phyloP scores from a whole-genome alignment of 1,140 invertebrate species.

The Ctenoplectra terminalis region DNA sequence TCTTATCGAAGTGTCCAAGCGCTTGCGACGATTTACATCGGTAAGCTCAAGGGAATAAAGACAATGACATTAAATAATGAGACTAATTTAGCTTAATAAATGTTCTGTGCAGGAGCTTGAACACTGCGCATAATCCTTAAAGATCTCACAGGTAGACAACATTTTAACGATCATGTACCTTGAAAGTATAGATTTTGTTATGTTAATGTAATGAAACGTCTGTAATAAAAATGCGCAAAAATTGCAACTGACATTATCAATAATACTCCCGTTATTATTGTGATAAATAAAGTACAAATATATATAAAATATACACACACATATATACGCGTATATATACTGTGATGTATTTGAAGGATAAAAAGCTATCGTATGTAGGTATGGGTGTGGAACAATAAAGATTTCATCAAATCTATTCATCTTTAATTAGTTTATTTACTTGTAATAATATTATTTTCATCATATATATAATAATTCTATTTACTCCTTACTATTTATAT shows the following conservation, averaged over 20 bases:
- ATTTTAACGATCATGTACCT: conserved; percentile 82
- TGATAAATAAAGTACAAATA: conserved; percentile 45
- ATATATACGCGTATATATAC: not conserved
- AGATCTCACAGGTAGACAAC: conserved; percentile 80
- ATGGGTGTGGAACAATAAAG: conserved; percentile 42
- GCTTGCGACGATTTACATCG: conserved; percentile 62
- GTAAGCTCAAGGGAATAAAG: conserved; percentile 48
- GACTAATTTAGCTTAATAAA: conserved; percentile 63
- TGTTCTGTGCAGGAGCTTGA: conserved; percentile 73
- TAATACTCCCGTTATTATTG: conserved; percentile 49
- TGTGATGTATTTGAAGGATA: not conserved
- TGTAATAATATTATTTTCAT: conserved; percentile 82
- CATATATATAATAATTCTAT: conserved; percentile 80
- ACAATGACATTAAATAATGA: conserved; percentile 57
- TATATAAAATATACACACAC: conserved; percentile 1
- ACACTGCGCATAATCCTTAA: conserved; percentile 77
- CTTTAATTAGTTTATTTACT: conserved; percentile 83
- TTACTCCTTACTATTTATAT: conserved; percentile 81
- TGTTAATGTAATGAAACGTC: conserved; percentile 81
- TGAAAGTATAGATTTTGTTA: conserved; percentile 83
- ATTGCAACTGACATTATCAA: conserved; percentile 55
- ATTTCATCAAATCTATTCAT: conserved; percentile 75
- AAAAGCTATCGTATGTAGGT: conserved; percentile 16
- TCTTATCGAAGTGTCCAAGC: conserved; percentile 76
- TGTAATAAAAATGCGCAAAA: conserved; percentile 80